Evolutionary conservation across 2,888 invertebrate species (phyloP).

Genomic region (Hydraecia micacea): DNA sequence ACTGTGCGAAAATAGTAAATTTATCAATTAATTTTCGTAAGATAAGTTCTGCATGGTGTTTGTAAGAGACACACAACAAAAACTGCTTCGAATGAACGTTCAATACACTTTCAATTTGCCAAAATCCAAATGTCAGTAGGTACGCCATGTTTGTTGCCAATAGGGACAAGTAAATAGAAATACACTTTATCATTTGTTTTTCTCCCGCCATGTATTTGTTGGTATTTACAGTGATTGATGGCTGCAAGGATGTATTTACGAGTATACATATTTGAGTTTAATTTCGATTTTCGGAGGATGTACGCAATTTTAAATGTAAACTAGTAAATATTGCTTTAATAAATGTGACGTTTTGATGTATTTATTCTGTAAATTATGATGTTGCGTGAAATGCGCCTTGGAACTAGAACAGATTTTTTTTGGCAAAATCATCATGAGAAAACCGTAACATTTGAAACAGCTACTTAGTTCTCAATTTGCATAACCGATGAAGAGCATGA

Average conservation of each 20-base stretch:
- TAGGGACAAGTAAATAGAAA: neutral
- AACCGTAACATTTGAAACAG: neutral
- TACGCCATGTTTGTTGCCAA: slow-evolving; percentile 2
- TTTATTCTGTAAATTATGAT: neutral
- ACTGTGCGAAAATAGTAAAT: neutral
- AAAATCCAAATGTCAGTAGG: slow-evolving; percentile 6
- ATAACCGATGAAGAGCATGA: neutral
- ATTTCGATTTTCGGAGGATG: slow-evolving; percentile 4
- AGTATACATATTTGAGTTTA: slow-evolving; percentile 5
- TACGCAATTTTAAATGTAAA: slow-evolving; percentile 3
- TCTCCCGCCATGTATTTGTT: neutral
- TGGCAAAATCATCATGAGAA: neutral
- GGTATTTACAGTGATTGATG: slow-evolving; percentile 33
- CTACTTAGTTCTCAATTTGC: no score
- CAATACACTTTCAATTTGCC: neutral
- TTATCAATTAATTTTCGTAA: neutral
- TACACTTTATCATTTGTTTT: neutral
- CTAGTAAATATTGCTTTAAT: neutral
- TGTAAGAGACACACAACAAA: neutral
- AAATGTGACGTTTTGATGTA: neutral
- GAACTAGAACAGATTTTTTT: neutral
- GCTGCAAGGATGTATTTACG: slow-evolving; percentile 7
- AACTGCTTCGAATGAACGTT: neutral
- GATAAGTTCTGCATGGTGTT: neutral
- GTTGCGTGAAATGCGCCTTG: neutral